Evolutionary conservation across 2,113 vertebrate species (phyloP).

Genomic region (Bombycilla garrulus): DNA sequence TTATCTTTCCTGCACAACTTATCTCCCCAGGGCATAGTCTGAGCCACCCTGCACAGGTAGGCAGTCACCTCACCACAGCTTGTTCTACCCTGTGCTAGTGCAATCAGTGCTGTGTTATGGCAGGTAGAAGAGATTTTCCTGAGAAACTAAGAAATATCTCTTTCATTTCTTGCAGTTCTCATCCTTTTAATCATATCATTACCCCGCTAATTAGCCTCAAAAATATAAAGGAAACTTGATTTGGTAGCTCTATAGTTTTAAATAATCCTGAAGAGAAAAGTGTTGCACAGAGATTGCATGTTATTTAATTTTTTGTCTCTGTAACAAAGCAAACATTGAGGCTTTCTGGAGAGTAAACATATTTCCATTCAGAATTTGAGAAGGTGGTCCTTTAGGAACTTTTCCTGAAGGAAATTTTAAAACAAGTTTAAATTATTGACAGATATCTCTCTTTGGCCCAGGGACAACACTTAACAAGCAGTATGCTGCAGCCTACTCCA

Average conservation of each 20-base stretch:
- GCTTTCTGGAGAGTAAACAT: background rate
- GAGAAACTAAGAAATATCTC: constrained; percentile 13
- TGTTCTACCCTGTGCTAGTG: background rate
- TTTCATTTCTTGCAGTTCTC: constrained; percentile 14
- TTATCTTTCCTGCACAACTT: background rate
- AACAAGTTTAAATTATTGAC: background rate
- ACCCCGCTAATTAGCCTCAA: background rate
- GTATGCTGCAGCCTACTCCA: background rate
- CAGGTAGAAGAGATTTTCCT: background rate
- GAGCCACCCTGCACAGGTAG: background rate
- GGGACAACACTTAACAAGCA: background rate
- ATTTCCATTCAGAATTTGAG: background rate
- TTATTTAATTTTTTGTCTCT: background rate
- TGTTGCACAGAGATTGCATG: background rate
- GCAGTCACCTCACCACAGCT: background rate
- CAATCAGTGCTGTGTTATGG: background rate
- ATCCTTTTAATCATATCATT: background rate
- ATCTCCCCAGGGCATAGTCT: background rate
- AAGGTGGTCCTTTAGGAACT: background rate
- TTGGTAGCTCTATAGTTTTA: constrained; percentile 11
- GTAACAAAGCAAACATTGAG: background rate
- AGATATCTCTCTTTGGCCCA: background rate
- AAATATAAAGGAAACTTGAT: background rate
- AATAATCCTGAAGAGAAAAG: constrained; percentile 27
- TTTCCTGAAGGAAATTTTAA: background rate